phyloP scores from a whole-genome alignment of 2,113 vertebrate genomes.

The Lagopus leucura region DNA sequence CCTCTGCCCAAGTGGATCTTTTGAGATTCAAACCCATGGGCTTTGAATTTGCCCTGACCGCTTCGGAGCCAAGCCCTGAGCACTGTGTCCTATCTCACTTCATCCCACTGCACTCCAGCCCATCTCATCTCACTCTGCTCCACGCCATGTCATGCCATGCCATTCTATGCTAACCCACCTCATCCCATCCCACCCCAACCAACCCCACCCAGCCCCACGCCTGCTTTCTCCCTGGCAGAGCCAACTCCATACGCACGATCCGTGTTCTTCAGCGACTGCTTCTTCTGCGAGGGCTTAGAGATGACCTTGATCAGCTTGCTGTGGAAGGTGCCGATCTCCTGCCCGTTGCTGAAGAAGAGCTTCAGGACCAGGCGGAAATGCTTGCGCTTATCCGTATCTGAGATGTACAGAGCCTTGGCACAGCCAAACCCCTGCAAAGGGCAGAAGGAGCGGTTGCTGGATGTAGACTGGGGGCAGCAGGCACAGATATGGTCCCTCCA shows the following conservation, averaged over 20 bases:
- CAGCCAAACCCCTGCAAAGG: constrained; percentile 85
- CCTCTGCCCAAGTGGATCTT: neutral
- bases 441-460: neutral
- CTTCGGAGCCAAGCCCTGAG: neutral
- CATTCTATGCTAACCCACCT: neutral
- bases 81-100: neutral
- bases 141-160: neutral
- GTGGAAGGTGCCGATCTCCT: constrained; percentile 92
- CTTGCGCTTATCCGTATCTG: constrained; percentile 93
- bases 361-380: constrained; percentile 91
- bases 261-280: constrained; percentile 96
- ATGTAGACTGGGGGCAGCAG: neutral
- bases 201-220: neutral
- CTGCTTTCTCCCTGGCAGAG: neutral
- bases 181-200: neutral
- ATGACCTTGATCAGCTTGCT: constrained; percentile 96
- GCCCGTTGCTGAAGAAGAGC: constrained; percentile 87
- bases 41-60: neutral
- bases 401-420: constrained; percentile 94
- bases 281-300: constrained; percentile 97
- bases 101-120: neutral
- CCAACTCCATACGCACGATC: constrained; percentile 82
- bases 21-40: neutral
- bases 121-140: neutral
- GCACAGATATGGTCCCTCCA: neutral